Evolutionary conservation across 2,113 vertebrate species (phyloP).

Genomic region (Elephantulus edwardii): DNA sequence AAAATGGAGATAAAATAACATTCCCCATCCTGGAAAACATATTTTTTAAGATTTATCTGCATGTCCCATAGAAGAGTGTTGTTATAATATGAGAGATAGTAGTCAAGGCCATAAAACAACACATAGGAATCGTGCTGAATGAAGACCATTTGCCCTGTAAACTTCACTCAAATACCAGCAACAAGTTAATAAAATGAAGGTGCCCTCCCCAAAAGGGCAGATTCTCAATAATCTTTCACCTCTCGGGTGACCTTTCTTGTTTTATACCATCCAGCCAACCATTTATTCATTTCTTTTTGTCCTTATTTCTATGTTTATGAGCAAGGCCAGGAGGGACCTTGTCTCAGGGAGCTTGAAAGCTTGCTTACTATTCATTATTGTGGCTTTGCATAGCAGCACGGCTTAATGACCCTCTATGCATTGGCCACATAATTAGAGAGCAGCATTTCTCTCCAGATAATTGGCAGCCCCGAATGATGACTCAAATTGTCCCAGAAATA

Average conservation of each 20-base stretch:
- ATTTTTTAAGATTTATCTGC: background rate
- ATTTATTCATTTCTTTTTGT: background rate
- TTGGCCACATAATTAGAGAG: background rate
- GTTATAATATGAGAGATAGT: too few species aligned
- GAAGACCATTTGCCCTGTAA: too few species aligned
- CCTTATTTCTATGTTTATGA: constrained; percentile 12
- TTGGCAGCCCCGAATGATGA: background rate
- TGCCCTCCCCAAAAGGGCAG: background rate
- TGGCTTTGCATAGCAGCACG: background rate
- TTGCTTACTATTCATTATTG: background rate
- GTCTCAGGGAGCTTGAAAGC: constrained; percentile 12
- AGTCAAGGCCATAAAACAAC: too few species aligned
- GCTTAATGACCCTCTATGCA: constrained; percentile 21
- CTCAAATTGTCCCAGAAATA: background rate
- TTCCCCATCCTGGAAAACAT: too few species aligned
- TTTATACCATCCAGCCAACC: background rate
- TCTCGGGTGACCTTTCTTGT: background rate
- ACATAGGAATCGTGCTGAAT: too few species aligned
- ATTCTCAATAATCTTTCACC: background rate
- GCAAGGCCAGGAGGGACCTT: background rate
- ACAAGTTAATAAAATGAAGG: too few species aligned
- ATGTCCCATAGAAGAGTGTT: background rate
- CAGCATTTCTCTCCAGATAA: background rate
- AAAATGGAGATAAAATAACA: background rate
- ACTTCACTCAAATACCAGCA: too few species aligned